Percentiles rank a stretch among this genome's conserved stretches.
Evolutionary conservation across 1,140 invertebrate species (phyloP).

Genomic region (Aphis craccivora): DNA sequence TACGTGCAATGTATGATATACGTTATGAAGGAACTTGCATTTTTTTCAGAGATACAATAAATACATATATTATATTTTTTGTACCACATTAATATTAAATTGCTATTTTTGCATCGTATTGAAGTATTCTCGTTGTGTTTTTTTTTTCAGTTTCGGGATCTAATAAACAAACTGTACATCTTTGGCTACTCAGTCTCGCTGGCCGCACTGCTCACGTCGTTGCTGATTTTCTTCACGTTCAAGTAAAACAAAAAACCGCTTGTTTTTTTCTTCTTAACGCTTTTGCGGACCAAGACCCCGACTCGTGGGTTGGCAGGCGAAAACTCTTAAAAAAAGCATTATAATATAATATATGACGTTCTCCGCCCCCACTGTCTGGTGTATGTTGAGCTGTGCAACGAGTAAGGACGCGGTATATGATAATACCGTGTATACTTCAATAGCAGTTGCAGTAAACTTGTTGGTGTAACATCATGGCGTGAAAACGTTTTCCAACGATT

Average conservation of each 20-base stretch:
- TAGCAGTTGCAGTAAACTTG: background rate
- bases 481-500: background rate
- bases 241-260: slow-evolving; percentile 70
- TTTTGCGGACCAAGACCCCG: background rate
- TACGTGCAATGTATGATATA: background rate
- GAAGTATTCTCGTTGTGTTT: background rate
- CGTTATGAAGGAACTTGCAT: too few relatives aligned
- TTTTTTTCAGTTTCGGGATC: slow-evolving; percentile 64
- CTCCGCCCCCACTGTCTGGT: background rate
- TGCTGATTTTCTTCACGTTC: slow-evolving; percentile 84
- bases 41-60: background rate
- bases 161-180: slow-evolving; percentile 67
- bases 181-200: slow-evolving; percentile 68
- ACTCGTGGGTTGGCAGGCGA: background rate
- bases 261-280: background rate
- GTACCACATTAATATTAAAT: too few relatives aligned
- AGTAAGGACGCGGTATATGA: too few relatives aligned
- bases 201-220: slow-evolving; percentile 66
- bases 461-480: background rate
- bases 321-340: background rate
- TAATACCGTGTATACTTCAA: background rate
- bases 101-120: background rate
- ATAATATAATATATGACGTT: background rate
- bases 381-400: too few relatives aligned
- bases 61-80: too few relatives aligned